Base-by-base conservation (phyloP, 1,140 invertebrate species). In the Theocolax elegans region DNA sequence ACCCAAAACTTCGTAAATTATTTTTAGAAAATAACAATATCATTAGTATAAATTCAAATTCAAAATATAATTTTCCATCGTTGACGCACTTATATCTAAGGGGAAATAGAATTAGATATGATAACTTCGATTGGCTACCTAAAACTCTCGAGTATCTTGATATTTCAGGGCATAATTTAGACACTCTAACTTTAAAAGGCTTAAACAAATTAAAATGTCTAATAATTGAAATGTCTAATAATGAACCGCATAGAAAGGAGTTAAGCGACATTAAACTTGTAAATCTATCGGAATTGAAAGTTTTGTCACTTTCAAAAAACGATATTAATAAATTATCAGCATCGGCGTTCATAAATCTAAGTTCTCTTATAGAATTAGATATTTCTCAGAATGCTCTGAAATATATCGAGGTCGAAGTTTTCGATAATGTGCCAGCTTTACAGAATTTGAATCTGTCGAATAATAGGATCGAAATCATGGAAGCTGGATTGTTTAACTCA, bases 401-500 rank as follows among this genome's bases (percentile, higher is more conserved):
- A 51, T 25, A 23, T 13, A 23, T 56, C 3, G 38, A 67, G 13
- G 10, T 1, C 1, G 49, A 48, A 1, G 76, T 76, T 0, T 83
- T 85, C 65, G 60, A 76, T 7, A 44, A 44, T 7, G 10, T 83
- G n/a, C 53, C 64, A 0, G 78, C 78, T 53, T 42, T 85, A 8
- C 25, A 72, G 0, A 73, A 77, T 25, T 65, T 85, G 8, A 76
- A 81, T 53, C 40, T 85, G 0, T 78, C 77, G 0, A 75, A 72
- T 1, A 85, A 85, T 60, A 65, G 64, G 0, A 60, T 59, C 9
- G 31, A 68, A n/a, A 2, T n/a, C 4, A 44, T 51, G 10, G 15
- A 44, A 42, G 8, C 1, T 1, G 12, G 60, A 17, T 31, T 44
- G 54, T 25, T 17, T 19, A 10, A 44, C 10, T 1, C 19, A 21